Evolutionary conservation across 92 coral and sea anemone genomes (phyloP).

Genomic region (Phenganax marumi): DNA sequence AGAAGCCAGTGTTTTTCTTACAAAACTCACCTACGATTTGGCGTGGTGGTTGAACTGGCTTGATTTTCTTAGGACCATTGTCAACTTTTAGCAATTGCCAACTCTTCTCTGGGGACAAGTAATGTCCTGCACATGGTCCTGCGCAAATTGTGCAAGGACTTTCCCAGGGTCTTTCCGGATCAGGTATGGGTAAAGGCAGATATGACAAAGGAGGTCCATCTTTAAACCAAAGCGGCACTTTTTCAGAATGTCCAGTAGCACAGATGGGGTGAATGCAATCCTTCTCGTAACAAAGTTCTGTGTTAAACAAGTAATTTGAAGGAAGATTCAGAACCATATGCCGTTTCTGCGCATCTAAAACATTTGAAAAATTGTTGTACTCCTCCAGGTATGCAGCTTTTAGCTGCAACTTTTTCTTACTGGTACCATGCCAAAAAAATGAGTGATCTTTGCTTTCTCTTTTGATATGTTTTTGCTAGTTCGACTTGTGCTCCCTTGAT

Average conservation of each 20-base stretch:
- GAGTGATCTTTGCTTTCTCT: slow-evolving; percentile 1
- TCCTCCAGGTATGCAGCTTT: slow-evolving; percentile 30
- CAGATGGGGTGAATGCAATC: no score
- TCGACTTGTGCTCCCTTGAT: slow-evolving; percentile 40
- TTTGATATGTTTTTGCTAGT: not conserved
- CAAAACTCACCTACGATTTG: slow-evolving; percentile 1
- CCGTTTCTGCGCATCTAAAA: slow-evolving; percentile 49
- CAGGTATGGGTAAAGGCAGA: no score
- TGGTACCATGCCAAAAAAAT: slow-evolving; percentile 20
- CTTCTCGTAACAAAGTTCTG: no score
- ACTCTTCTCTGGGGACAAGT: no score
- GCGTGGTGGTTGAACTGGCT: slow-evolving; percentile 4
- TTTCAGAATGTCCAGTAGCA: no score
- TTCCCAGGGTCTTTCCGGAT: no score
- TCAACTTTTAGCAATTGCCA: not conserved
- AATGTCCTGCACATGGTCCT: no score
- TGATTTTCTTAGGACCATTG: not conserved
- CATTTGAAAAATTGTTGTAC: slow-evolving; percentile 32
- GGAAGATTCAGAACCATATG: slow-evolving; percentile 28
- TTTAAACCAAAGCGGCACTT: no score
- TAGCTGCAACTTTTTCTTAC: slow-evolving; percentile 22
- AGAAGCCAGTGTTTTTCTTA: slow-evolving; percentile 8
- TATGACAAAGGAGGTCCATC: no score
- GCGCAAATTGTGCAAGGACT: no score
- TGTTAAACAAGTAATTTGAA: slow-evolving; percentile 14